phyloP scores from a whole-genome alignment of 2,888 invertebrate species.

The Polia nebulosa region DNA sequence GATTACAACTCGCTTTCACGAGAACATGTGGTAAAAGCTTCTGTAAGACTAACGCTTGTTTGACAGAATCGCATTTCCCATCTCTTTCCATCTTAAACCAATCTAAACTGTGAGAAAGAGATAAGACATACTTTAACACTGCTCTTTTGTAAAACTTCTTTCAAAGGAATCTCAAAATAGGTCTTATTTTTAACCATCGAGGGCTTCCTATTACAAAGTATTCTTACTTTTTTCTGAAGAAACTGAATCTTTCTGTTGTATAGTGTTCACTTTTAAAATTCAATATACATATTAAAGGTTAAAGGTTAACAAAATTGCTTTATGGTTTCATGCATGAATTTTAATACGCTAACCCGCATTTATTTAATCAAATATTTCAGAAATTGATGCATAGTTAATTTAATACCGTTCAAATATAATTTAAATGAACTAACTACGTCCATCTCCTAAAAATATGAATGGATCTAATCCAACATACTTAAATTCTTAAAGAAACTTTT shows the following conservation, averaged over 20 bases:
- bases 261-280: not conserved
- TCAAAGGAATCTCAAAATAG: slow-evolving; percentile 66
- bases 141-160: slow-evolving; percentile 51
- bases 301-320: not conserved
- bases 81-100: slow-evolving; percentile 52
- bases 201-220: slow-evolving; percentile 26
- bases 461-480: not conserved
- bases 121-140: slow-evolving; percentile 40
- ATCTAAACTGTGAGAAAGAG: slow-evolving; percentile 54
- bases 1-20: not conserved
- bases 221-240: slow-evolving; percentile 8
- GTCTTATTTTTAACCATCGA: slow-evolving; percentile 51
- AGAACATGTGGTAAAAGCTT: slow-evolving; percentile 51
- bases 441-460: not conserved
- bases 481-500: slow-evolving; percentile 1
- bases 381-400: not conserved
- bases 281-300: not conserved
- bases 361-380: not conserved
- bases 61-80: slow-evolving; percentile 53
- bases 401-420: not conserved
- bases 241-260: not conserved
- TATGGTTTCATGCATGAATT: not conserved
- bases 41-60: slow-evolving; percentile 51
- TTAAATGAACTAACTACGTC: not conserved
- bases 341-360: too few relatives aligned